Evolutionary conservation across 1,140 invertebrate species (phyloP), one percentile per base, ranked within the genome.

Genomic region (Gryon sp.): DNA sequence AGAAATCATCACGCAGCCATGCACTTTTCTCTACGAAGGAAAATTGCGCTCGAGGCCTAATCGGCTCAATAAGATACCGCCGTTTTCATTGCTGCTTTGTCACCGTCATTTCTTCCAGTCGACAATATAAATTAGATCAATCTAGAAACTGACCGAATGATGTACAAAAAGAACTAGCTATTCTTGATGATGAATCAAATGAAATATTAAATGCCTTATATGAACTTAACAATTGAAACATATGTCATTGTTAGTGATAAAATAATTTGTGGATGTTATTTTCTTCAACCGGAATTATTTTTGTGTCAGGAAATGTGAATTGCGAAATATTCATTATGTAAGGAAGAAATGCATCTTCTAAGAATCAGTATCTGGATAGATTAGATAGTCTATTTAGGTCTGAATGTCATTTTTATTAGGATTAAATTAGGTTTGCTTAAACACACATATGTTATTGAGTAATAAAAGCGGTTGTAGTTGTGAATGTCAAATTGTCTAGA

Each of bases 1-100:
- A 74, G 70, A 66, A 74, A 66, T 62, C 60, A 52, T 60, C 62
- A 12, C 52, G 45, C 57, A 73, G 22, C 32, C 14, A 38, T 66
- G 46, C 46, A 66, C 62, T 66, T 59, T 74, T 74, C 70, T 74
- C 53, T 43, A 63, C 19, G 70, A 40, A 60, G 36, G 36, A 66
- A 65, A 55, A 65, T 63, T 63, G 53, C 69, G 36, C 9, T 36
- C 12, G 15, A 52, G 16, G 38, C 48, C 26, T 55, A 55, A 72
- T 62, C 46, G 15, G 43, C 45, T 69, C 55, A 60, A 70, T 55
- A 55, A 70, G 55, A 34, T 15, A 53, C n/a, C 34, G 30, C 9
- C 50, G 14, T 40, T 66, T 66, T 53, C 45, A 68, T 68, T 57
- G 41, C 16, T 32, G 32, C 59, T 59, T 50, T 20, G 45, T 43